A percentile compares a stretch with the other conserved stretches of the same genome.
Evolutionary conservation across 2,888 invertebrate genomes (phyloP).

Genomic region (Drosophila borealis): DNA sequence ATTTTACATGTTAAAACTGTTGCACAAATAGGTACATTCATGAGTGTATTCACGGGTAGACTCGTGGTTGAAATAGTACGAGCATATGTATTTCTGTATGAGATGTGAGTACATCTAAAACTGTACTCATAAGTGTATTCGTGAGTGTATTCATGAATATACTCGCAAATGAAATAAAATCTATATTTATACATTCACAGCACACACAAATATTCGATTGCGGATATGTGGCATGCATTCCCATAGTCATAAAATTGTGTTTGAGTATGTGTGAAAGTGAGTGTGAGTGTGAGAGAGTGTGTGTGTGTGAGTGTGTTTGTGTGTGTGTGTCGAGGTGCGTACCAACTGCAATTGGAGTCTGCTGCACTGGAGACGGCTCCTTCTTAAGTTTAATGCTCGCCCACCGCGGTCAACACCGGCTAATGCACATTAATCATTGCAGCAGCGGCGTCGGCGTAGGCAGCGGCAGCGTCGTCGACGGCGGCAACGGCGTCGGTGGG

Average conservation of each 20-base stretch:
- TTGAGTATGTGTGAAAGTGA: neutral
- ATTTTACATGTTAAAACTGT: too few species aligned
- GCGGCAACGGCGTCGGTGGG: constrained; percentile 27
- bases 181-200: neutral
- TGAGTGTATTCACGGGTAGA: constrained; percentile 10
- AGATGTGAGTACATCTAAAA: too few species aligned
- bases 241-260: neutral
- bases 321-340: constrained; percentile 14
- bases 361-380: constrained; percentile 22
- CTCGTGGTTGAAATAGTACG: too few species aligned
- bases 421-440: constrained; percentile 59
- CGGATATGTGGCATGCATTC: neutral
- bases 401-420: constrained; percentile 61
- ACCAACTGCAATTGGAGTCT: constrained; percentile 25
- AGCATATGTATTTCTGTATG: too few species aligned
- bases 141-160: neutral
- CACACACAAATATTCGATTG: neutral
- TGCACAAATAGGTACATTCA: neutral
- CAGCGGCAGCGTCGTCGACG: constrained; percentile 2
- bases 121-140: neutral
- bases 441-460: constrained; percentile 11
- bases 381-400: constrained; percentile 45
- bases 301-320: neutral
- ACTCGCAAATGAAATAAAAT: too few species aligned
- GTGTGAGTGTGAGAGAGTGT: neutral